A percentile compares a stretch with the other conserved stretches of the same genome.
Evolutionary conservation across 2,888 invertebrate genomes (phyloP).

Genomic region (Orthosia incerta): DNA sequence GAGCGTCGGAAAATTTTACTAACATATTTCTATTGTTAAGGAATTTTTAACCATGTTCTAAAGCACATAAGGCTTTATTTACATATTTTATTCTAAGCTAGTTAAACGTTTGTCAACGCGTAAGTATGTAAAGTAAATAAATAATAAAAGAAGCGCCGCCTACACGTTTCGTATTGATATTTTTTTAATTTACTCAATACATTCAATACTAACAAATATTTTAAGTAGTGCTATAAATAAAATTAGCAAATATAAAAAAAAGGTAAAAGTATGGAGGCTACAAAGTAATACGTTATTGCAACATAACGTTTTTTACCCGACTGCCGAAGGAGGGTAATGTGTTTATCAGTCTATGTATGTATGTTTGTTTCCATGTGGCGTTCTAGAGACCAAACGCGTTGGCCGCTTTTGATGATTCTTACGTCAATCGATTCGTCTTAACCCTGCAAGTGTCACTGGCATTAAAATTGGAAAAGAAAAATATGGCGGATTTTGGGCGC

Average conservation of each 20-base stretch:
- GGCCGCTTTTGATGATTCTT: too few species aligned
- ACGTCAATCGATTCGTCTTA: too few species aligned
- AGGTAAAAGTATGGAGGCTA: not conserved
- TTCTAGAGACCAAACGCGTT: too few species aligned
- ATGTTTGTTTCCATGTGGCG: too few species aligned
- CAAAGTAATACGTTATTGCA: too few species aligned
- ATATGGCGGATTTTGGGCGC: too few species aligned
- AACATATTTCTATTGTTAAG: conserved; percentile 32
- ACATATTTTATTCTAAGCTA: conserved; percentile 42
- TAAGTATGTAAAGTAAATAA: conserved; percentile 71
- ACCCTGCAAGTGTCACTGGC: too few species aligned
- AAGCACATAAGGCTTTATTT: conserved; percentile 55
- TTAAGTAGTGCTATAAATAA: conserved; percentile 51
- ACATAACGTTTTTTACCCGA: not conserved
- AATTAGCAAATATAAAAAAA: conserved; percentile 18
- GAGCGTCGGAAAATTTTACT: conserved; percentile 70
- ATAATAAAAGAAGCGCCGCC: conserved; percentile 69
- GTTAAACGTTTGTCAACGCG: conserved; percentile 64
- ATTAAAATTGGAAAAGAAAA: too few species aligned
- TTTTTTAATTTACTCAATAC: conserved; percentile 63
- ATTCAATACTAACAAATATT: conserved; percentile 45
- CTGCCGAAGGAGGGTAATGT: too few species aligned
- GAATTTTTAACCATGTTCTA: conserved; percentile 65
- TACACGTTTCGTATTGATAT: conserved; percentile 56
- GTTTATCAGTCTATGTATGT: too few species aligned